A percentile compares a stretch with the other conserved stretches of the same genome.
Evolutionary conservation across 2,113 vertebrate species (phyloP).

Genomic region (Megaceryle torquata): DNA sequence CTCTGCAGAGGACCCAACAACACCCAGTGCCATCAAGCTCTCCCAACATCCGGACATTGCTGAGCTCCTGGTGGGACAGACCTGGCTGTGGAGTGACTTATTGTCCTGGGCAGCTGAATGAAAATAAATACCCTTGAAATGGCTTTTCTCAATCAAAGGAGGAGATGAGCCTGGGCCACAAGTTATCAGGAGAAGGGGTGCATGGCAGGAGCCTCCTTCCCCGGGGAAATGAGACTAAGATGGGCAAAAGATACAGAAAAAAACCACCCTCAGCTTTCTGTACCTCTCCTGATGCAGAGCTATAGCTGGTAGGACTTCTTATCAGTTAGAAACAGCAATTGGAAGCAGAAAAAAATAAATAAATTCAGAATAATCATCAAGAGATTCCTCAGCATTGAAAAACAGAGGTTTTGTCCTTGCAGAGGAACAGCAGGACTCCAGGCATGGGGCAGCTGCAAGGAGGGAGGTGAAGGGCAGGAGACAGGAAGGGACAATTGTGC

Average conservation of each 20-base stretch:
- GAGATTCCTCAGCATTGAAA: not conserved
- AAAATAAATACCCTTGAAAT: not conserved
- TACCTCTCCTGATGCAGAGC: not conserved
- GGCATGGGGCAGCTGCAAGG: fast-evolving
- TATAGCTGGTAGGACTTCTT: not conserved
- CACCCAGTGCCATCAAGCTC: not conserved
- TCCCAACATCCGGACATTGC: fast-evolving
- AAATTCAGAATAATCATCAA: not conserved
- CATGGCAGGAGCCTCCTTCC: not conserved
- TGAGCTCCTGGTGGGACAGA: not conserved
- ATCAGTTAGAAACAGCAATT: not conserved
- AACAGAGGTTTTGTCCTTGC: not conserved
- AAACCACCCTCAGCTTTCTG: not conserved
- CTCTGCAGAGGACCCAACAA: not conserved
- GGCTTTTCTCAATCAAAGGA: not conserved
- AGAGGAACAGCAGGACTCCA: not conserved
- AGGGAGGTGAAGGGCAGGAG: not conserved
- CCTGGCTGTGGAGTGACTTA: fast-evolving
- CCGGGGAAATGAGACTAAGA: not conserved
- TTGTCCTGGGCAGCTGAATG: not conserved
- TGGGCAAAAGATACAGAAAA: not conserved
- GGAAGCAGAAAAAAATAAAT: not conserved
- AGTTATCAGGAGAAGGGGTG: not conserved
- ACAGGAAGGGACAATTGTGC: not conserved
- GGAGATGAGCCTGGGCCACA: no score